Evolutionary conservation across 2,888 invertebrate species (phyloP), one percentile per base, ranked within the genome.

Genomic region (Ophion slaviceki): DNA sequence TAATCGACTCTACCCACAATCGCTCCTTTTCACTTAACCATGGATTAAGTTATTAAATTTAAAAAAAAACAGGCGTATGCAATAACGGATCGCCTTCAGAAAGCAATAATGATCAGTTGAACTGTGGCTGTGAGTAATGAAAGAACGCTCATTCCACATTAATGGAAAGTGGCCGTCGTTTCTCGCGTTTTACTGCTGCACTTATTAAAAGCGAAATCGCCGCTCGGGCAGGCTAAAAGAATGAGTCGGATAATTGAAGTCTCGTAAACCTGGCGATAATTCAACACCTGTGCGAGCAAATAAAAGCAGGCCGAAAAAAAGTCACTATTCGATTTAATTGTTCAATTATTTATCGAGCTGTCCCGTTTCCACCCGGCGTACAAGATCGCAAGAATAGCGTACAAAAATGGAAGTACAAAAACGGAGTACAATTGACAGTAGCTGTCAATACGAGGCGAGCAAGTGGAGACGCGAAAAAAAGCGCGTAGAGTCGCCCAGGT

Each of bases 181-280:
- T 17, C 53, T 53, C 53, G 61, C 4, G 61, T 61, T 20, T 61
- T 24, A 78, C 78, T 36, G 68, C 68, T 68, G 57, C 28, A 28
- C 17, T 68, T 68, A 61, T 81, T 75, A 68, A 81, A 75, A 81
- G 75, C 45, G 61, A 81, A 75, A 81, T 70, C 45, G 20, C 57
- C 66, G 40, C 36, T 14, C 36, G 40, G 40, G 53, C 6, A 40
- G 24, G 20, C 72, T 70, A 24, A 57, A 32, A 53, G 53, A 32
- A 4, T 53, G 17, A 53, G 53, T 53, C 53, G 5, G 14, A 53
- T 53, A 53, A 53, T 53, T 53, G 53, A 17, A 53, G 53, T 53
- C 53, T 53, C 53, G 53, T 53, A 53, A 53, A 53, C 53, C 17
- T 2, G 53, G 17, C 53, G 53, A 53, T 53, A 53, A 53, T 53